Conservation (phyloP, 2,113 vertebrate species). For the Menidia beryllina region DNA sequence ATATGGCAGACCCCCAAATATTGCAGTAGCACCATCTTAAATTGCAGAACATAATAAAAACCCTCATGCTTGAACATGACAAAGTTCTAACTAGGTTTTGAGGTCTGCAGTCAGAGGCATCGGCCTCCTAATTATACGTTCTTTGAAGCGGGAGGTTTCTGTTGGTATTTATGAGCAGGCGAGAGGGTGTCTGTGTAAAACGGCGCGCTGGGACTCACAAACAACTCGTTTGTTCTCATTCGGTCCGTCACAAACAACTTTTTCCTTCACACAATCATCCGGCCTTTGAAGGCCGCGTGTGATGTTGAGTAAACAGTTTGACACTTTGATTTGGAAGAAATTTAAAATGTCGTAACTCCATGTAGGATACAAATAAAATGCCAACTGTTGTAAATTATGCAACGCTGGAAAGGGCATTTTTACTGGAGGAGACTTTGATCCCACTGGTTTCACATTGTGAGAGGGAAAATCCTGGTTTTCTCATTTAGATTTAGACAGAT, state of each 20-base stretch:
- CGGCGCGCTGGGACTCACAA: slow-evolving; percentile 13
- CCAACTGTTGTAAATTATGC: slow-evolving; percentile 2
- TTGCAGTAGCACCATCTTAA: slow-evolving; percentile 14
- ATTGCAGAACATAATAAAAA: slow-evolving; percentile 6
- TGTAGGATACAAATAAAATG: slow-evolving; percentile 1
- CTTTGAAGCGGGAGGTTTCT: slow-evolving; percentile 48
- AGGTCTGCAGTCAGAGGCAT: slow-evolving; percentile 40
- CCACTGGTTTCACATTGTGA: not conserved
- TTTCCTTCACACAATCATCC: not conserved
- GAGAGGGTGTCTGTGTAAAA: slow-evolving; percentile 26
- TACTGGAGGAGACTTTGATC: slow-evolving; percentile 32
- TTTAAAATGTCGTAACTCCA: not conserved
- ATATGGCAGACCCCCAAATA: not conserved
- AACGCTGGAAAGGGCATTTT: slow-evolving; percentile 27
- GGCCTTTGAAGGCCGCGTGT: not conserved
- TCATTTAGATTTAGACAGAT: not conserved
- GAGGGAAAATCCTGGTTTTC: not conserved
- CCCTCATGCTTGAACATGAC: slow-evolving; percentile 47
- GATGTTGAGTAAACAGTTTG: slow-evolving; percentile 1
- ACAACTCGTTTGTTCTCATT: slow-evolving; percentile 17
- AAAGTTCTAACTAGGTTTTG: slow-evolving; percentile 52
- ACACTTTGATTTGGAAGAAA: slow-evolving; percentile 2
- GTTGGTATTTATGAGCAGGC: slow-evolving; percentile 59
- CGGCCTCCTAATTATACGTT: slow-evolving; percentile 36
- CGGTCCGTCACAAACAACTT: not conserved